Percentiles rank a stretch among this genome's conserved stretches.
phyloP scores from a whole-genome alignment of 2,113 vertebrate species.

The Pedionomus torquatus region DNA sequence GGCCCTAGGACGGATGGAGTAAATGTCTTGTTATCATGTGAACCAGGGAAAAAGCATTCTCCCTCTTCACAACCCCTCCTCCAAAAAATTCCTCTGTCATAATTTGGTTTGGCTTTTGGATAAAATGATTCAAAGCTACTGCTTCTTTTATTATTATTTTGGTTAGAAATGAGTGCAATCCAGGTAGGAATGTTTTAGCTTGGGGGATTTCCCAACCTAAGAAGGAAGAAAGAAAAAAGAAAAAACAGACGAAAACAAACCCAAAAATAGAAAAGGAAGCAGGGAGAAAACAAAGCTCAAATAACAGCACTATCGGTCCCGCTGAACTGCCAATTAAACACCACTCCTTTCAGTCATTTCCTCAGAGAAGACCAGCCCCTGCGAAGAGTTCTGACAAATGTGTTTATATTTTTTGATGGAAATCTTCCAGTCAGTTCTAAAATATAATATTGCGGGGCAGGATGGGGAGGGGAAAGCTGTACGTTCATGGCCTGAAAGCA shows the following conservation, averaged over 20 bases:
- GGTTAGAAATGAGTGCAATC: background rate
- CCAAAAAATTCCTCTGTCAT: background rate
- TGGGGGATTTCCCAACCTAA: background rate
- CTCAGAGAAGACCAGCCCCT: background rate
- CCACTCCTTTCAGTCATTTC: background rate
- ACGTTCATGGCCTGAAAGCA: background rate
- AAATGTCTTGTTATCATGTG: background rate
- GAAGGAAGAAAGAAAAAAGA: background rate
- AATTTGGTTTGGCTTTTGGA: background rate
- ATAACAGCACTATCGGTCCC: background rate
- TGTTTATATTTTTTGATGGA: conserved; percentile 7
- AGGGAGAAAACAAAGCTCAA: background rate
- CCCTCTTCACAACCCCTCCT: background rate
- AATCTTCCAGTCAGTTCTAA: background rate
- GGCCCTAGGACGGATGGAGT: background rate
- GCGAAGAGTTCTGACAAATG: conserved; percentile 11
- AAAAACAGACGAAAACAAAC: too few relatives aligned
- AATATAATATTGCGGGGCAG: background rate
- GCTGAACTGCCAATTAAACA: conserved; percentile 12
- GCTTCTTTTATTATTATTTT: background rate
- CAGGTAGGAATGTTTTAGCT: conserved; percentile 3
- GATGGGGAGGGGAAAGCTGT: background rate
- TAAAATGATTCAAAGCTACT: background rate
- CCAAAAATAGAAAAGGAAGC: background rate
- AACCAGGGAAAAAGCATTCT: background rate